Percentiles rank a stretch among this genome's conserved stretches.
phyloP scores from a whole-genome alignment of 2,797 vertebrate species.

The Perodicticus potto region DNA sequence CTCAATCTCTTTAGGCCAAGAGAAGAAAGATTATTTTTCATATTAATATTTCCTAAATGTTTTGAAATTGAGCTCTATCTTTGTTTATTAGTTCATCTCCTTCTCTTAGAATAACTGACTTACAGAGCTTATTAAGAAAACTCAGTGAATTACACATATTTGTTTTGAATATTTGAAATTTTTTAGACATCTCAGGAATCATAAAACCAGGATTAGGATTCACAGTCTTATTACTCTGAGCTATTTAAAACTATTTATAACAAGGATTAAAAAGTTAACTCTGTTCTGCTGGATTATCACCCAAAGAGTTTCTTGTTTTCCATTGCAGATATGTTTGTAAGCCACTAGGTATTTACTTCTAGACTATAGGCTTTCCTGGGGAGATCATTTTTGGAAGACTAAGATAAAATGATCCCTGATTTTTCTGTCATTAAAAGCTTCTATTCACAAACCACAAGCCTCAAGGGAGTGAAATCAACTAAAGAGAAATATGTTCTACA shows the following conservation, averaged over 20 bases:
- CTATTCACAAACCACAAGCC: constrained; percentile 75
- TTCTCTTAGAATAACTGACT: background rate
- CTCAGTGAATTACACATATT: constrained; percentile 12
- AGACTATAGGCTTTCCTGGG: constrained; percentile 57
- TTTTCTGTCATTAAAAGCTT: constrained; percentile 73
- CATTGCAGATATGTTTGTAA: constrained; percentile 50
- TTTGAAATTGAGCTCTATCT: background rate
- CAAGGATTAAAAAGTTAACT: constrained; percentile 16
- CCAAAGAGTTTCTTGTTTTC: constrained; percentile 32
- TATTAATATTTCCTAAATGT: background rate
- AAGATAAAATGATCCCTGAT: constrained; percentile 59
- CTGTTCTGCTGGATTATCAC: constrained; percentile 23
- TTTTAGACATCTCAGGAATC: constrained; percentile 33
- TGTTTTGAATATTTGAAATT: constrained; percentile 46
- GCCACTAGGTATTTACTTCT: constrained; percentile 49
- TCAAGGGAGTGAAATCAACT: constrained; percentile 51
- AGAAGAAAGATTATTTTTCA: background rate
- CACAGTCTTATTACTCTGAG: background rate
- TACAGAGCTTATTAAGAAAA: constrained; percentile 41
- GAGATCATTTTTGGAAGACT: constrained; percentile 73
- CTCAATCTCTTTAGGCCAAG: background rate
- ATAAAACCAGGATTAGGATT: constrained; percentile 51
- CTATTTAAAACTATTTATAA: constrained; percentile 48
- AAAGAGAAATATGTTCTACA: constrained; percentile 61
- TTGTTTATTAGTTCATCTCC: background rate